Base-by-base conservation (phyloP, 2,888 invertebrate species). In the Melinaea menophilus region DNA sequence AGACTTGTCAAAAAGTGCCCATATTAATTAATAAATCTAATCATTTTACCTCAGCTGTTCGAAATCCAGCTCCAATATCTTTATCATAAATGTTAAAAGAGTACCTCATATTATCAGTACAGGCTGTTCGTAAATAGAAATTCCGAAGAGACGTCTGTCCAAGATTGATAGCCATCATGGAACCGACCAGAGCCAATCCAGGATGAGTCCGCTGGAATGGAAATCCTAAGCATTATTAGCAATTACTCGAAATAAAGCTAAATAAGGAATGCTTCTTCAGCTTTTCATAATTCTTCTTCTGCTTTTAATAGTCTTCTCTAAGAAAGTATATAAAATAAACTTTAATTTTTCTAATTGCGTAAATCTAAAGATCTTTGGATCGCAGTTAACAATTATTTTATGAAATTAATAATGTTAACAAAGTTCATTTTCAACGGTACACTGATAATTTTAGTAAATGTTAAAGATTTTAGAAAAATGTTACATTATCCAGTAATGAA, bases 131-230 rank as follows among this genome's bases (percentile, higher is more conserved):
- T 65, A 95, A 83, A 76, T 94, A 94, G 62, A 95, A 87, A 79
- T 95, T 95, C 79, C 95, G 95, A 12, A 94, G 91, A 7, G 94
- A 94, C n/a, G 95, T 88, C 72, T 93, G 93, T 0, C 94, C 93
- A 13, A 90, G 75, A 72, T 88, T 88, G 74, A 90, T 90, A 4
- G 90, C 90, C 71, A 90, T 81, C 88, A 95, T 94, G 73, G 94
- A 93, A 57, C 94, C 94, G 5, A 94, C 94, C 57, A 95, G 81
- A 79, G 94, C 94, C 0, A 95, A 95, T 95, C 95, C 5, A 95
- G 92, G 4, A 95, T 92, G 63, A 94, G 89, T 60, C 75, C 13
- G 67, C 71, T 45, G 65, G 69, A 22, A 7, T 54, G 7, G 62
- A 58, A 58, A 22, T 22, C 22, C 22, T 22, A 22, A 22, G 22